Conservation (phyloP, 2,113 vertebrate species). For the Apistogramma diplotaenia region DNA sequence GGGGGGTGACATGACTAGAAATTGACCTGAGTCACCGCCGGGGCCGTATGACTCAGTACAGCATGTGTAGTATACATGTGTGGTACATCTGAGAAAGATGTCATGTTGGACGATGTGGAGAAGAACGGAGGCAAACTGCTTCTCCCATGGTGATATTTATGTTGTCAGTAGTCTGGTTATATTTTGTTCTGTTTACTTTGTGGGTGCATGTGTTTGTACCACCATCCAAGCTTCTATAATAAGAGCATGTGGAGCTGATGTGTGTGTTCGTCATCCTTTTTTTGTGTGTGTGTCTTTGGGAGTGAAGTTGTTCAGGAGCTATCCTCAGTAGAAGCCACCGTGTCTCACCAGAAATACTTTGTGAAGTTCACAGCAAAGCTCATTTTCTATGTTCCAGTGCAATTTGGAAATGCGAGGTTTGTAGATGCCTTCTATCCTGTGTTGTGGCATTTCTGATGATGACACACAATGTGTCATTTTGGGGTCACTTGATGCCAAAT, state of each 20-base stretch:
- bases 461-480: slow-evolving; percentile 30
- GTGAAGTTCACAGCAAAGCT: background rate
- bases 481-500: slow-evolving; percentile 3
- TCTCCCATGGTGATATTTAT: slow-evolving; percentile 24
- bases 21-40: slow-evolving; percentile 66
- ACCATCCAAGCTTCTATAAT: background rate
- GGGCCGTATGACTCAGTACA: slow-evolving; percentile 61
- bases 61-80: slow-evolving; percentile 9
- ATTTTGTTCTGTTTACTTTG: slow-evolving; percentile 24
- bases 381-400: background rate
- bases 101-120: background rate
- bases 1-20: slow-evolving; percentile 40
- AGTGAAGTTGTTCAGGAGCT: background rate
- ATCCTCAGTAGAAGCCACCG: background rate
- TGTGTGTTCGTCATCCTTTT: background rate
- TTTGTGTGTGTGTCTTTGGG: background rate
- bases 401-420: background rate
- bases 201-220: slow-evolving; percentile 2
- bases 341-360: background rate
- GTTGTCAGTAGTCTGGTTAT: slow-evolving; percentile 9
- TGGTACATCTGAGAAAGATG: background rate
- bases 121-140: background rate
- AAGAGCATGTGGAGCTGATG: background rate
- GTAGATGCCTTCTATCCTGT: background rate
- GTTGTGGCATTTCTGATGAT: background rate